Evolutionary conservation across 2,888 invertebrate genomes (phyloP).

Genomic region (Pseudeuparius sepicola): DNA sequence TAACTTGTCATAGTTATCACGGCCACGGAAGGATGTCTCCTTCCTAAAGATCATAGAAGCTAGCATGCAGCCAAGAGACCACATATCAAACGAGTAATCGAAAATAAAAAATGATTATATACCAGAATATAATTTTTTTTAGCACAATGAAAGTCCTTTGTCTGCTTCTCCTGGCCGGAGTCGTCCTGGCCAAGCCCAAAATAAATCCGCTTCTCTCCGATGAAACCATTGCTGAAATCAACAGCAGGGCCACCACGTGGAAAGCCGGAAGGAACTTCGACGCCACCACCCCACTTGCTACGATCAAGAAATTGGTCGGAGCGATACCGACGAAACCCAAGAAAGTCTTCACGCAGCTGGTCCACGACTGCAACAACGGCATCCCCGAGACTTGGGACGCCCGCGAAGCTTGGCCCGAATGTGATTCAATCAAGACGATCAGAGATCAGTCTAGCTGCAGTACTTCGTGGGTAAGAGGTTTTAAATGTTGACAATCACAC

Average conservation of each 20-base stretch:
- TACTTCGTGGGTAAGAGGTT: constrained; percentile 61
- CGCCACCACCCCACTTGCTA: neutral
- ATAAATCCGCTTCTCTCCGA: constrained; percentile 15
- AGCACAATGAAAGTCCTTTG: too few species aligned
- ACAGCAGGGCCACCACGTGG: constrained; percentile 60
- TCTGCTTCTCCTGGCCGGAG: too few species aligned
- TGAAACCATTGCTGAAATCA: constrained; percentile 40
- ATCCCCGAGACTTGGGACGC: constrained; percentile 70
- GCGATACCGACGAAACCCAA: neutral
- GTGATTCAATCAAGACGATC: constrained; percentile 66
- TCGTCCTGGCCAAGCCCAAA: too few species aligned
- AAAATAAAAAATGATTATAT: too few species aligned
- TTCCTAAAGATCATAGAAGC: too few species aligned
- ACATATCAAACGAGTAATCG: too few species aligned
- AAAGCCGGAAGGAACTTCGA: constrained; percentile 69
- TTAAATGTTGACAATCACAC: too few species aligned
- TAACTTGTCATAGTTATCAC: too few species aligned
- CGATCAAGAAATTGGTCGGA: constrained; percentile 16
- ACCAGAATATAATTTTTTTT: too few species aligned
- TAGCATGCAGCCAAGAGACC: too few species aligned
- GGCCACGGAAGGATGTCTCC: too few species aligned
- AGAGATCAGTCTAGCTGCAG: constrained; percentile 81
- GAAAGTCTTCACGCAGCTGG: constrained; percentile 10
- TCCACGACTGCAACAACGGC: constrained; percentile 10
- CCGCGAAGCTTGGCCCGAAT: constrained; percentile 65